Percentiles rank a stretch among this genome's conserved stretches.
Evolutionary conservation across 2,888 invertebrate genomes (phyloP).

Genomic region (Hoplodrina ambigua): DNA sequence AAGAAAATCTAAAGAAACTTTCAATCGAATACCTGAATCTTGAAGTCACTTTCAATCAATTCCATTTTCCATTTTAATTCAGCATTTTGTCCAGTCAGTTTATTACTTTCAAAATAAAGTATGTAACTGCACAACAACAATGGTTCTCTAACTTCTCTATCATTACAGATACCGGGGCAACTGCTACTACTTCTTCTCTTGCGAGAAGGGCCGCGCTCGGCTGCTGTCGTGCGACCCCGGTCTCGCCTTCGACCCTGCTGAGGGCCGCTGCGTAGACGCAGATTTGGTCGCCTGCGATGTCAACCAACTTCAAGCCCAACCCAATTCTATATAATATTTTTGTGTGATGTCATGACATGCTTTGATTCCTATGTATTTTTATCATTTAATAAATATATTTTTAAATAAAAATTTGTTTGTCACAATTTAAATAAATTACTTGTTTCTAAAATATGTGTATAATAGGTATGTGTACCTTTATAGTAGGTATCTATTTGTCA

Average conservation of each 20-base stretch:
- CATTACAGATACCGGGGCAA: conserved; percentile 72
- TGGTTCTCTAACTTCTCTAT: not conserved
- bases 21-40: not conserved
- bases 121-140: too few species aligned
- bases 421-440: not conserved
- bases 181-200: conserved; percentile 80
- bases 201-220: conserved; percentile 72
- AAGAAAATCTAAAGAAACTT: not conserved
- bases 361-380: conserved; percentile 18
- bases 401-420: not conserved
- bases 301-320: too few species aligned
- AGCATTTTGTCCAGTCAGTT: too few species aligned
- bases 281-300: conserved; percentile 59
- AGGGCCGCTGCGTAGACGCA: conserved; percentile 71
- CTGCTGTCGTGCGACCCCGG: conserved; percentile 79
- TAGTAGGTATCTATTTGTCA: too few species aligned
- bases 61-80: too few species aligned
- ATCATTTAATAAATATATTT: conserved; percentile 26
- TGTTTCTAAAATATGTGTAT: too few species aligned
- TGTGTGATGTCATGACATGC: not conserved
- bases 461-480: too few species aligned
- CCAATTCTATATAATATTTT: not conserved
- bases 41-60: too few species aligned
- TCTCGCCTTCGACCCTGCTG: conserved; percentile 72
- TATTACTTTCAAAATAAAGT: too few species aligned